A percentile compares a stretch with the other conserved stretches of the same genome.
phyloP scores from a whole-genome alignment of 2,113 vertebrate species.

The Microtus ochrogaster region DNA sequence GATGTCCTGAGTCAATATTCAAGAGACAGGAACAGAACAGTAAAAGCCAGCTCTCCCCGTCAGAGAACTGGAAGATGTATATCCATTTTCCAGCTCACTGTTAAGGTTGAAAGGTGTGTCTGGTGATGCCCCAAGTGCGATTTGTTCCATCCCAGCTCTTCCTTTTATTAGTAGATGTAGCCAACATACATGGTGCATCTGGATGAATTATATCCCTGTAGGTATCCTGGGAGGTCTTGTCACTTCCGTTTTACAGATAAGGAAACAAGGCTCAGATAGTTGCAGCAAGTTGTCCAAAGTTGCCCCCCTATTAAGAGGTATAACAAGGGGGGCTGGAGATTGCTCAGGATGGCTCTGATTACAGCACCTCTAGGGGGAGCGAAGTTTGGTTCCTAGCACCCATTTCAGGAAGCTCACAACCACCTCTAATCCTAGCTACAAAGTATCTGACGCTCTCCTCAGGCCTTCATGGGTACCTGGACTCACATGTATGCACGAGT shows the following conservation, averaged over 20 bases:
- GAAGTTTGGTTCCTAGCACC: background rate
- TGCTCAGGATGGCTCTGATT: background rate
- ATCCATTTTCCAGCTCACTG: conserved; percentile 33
- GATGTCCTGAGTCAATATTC: conserved; percentile 45
- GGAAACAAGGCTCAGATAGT: background rate
- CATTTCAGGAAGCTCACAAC: background rate
- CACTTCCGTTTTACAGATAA: background rate
- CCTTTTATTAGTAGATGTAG: background rate
- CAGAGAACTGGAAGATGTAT: background rate
- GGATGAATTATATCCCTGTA: background rate
- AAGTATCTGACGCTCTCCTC: no score
- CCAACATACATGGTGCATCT: no score
- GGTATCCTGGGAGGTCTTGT: background rate
- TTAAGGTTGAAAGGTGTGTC: background rate
- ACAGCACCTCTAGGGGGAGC: background rate
- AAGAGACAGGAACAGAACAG: conserved; percentile 1
- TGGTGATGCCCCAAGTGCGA: background rate
- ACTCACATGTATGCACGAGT: background rate
- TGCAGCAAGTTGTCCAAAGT: background rate
- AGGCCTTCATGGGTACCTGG: background rate
- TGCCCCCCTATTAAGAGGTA: background rate
- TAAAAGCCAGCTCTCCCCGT: conserved; percentile 37
- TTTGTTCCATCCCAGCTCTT: background rate
- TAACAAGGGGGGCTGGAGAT: background rate
- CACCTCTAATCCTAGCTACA: background rate